Conservation (phyloP, 2,888 invertebrate species). For the Hirtodrosophila histrioides region DNA sequence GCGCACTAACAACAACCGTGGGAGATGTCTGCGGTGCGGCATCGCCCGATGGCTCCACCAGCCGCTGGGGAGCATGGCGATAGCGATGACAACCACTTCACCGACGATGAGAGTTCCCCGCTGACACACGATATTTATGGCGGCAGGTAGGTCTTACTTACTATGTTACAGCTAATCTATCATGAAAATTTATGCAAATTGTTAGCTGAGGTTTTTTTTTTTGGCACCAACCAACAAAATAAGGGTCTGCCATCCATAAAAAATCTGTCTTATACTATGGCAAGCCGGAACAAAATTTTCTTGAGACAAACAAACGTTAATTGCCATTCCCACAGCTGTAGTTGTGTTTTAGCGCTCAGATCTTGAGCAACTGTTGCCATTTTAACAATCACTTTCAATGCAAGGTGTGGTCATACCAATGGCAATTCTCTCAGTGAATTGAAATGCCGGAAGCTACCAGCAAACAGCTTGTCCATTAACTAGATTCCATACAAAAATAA, state of each 20-base stretch:
- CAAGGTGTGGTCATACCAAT: slow-evolving; percentile 48
- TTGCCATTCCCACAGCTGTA: slow-evolving; percentile 50
- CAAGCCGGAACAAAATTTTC: slow-evolving; percentile 59
- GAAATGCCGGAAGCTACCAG: slow-evolving; percentile 58
- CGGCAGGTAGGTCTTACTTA: slow-evolving; percentile 89
- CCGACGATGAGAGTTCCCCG: slow-evolving; percentile 94
- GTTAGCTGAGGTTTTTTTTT: slow-evolving; percentile 15
- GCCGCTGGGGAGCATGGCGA: slow-evolving; percentile 84
- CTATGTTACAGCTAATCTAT: slow-evolving; percentile 9
- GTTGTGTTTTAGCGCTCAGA: slow-evolving; percentile 29
- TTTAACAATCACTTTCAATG: slow-evolving; percentile 55
- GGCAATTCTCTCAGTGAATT: slow-evolving; percentile 33
- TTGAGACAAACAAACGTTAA: slow-evolving; percentile 35
- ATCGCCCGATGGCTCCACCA: slow-evolving; percentile 86
- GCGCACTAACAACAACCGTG: slow-evolving; percentile 69
- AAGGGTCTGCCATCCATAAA: slow-evolving; percentile 12
- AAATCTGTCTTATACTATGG: not conserved
- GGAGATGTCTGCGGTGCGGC: slow-evolving; percentile 87
- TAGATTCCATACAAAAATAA: not conserved
- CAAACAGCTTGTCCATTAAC: slow-evolving; percentile 3
- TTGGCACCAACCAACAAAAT: slow-evolving; percentile 14
- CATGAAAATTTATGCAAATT: slow-evolving; percentile 61
- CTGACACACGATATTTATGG: slow-evolving; percentile 94
- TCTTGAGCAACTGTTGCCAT: slow-evolving; percentile 27
- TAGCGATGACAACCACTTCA: slow-evolving; percentile 91